A percentile compares a stretch with the other conserved stretches of the same genome.
Conservation (phyloP, 2,797 vertebrate species). For the Malurus splendens region DNA sequence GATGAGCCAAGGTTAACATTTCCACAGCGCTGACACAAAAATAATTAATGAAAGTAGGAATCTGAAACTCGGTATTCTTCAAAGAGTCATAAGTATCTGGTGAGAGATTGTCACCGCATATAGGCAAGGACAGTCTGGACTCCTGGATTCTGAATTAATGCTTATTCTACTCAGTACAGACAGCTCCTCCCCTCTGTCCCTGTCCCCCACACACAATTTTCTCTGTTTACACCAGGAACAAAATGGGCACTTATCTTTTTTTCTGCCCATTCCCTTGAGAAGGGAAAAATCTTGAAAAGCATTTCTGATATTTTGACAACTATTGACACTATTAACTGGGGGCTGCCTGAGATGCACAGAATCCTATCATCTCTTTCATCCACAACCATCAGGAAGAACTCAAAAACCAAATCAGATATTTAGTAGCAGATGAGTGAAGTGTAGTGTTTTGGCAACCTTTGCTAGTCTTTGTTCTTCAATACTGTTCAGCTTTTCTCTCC, state of each 20-base stretch:
- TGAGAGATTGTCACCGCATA: background rate
- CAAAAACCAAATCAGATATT: background rate
- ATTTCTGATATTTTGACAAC: constrained; percentile 9
- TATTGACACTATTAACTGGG: background rate
- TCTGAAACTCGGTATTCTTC: background rate
- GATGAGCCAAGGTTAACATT: background rate
- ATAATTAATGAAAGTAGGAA: background rate
- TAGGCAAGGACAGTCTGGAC: background rate
- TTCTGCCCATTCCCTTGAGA: background rate
- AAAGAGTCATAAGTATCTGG: background rate
- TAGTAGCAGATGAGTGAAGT: background rate
- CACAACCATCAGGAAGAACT: background rate
- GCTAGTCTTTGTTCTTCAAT: background rate
- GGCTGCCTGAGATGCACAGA: background rate
- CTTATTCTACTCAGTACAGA: background rate
- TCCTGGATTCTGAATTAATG: background rate
- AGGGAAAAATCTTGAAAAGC: background rate
- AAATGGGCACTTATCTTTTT: background rate
- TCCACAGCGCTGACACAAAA: background rate
- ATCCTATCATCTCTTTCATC: background rate
- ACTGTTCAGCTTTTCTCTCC: background rate
- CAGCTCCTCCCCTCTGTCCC: background rate
- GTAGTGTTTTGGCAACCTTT: constrained; percentile 14
- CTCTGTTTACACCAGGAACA: background rate
- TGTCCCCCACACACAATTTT: background rate